Base-by-base conservation (phyloP, 2,888 invertebrate species). In the Limnephilus lunatus region DNA sequence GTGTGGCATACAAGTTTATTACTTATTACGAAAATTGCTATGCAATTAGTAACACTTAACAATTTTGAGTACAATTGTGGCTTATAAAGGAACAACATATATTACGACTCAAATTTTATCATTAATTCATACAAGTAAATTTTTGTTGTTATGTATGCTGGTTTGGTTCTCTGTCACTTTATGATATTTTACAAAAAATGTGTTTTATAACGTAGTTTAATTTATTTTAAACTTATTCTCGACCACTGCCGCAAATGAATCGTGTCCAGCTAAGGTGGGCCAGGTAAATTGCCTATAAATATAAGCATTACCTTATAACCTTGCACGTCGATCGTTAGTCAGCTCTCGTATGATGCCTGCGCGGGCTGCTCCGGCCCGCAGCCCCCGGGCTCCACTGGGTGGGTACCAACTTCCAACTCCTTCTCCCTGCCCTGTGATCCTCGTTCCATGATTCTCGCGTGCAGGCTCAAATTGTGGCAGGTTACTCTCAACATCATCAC, bases 271-370 rank as follows among this genome's bases (percentile, higher is more conserved):
- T 32, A 80, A 80, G 88, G 88, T 80, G 80, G 88, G 88, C 88
- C 81, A 90, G 68, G 81, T 92, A 81, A 90, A 92, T 25, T 86
- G 85, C 80, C 80, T 86, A 92, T 92, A 91, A 92, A 92, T 88
- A 92, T 89, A 39, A 44, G 85, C 85, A 91, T 92, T 91, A 92
- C 90, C 91, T 86, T 91, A 86, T 86, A 80, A 91, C 91, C 91
- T 91, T 80, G 81, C 91, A 85, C 81, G 86, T 91, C 81, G 80
- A 44, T 91, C 81, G 91, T 86, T 86, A 91, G 85, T 91, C 81
- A 30, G 86, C 39, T 85, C 90, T 35, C 82, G 32, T 85, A 39
- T 85, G 85, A 32, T 25, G 32, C 35, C 19, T 85, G 35, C 25
- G 11, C 32, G 35, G 83, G 35, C 32, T 5, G 39, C 85, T 85